Percentiles rank a stretch among this genome's conserved stretches.
These are phyloP conservation scores for Calcarius ornatus DNA, from an alignment of 2,113 vertebrate genomes.

Conservation along the genomic window DNA sequence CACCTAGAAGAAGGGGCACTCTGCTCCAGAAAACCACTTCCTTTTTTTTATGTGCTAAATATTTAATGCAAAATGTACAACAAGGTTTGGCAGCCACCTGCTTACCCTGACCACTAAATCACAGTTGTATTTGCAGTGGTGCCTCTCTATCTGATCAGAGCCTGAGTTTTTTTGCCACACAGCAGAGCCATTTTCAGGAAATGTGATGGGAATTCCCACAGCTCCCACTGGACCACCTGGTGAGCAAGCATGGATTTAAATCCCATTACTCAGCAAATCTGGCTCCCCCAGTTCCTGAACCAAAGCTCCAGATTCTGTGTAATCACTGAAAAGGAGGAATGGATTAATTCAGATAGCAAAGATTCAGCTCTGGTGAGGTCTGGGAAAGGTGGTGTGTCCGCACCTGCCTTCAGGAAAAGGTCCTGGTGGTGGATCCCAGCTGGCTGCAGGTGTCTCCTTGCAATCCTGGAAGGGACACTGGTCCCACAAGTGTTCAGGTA, in stretches of 20 bases:
- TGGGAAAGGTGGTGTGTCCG: background rate
- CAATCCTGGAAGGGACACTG: background rate
- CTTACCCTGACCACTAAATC: background rate
- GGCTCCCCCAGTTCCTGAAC: background rate
- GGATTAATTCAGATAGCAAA: background rate
- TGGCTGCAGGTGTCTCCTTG: background rate
- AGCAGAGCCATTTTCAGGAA: background rate
- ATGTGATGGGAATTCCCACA: background rate
- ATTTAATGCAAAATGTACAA: conserved; percentile 30
- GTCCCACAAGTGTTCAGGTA: background rate
- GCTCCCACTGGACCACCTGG: background rate
- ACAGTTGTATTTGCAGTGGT: background rate
- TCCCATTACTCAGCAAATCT: background rate
- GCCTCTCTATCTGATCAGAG: background rate
- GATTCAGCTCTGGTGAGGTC: background rate
- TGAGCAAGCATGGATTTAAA: background rate
- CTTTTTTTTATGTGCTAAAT: conserved; percentile 16
- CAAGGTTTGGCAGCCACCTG: conserved; percentile 1
- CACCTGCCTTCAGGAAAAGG: background rate
- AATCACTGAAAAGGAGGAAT: background rate
- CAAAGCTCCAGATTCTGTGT: background rate
- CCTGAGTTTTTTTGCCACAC: background rate
- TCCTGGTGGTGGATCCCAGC: background rate
- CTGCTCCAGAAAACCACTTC: conserved; percentile 22
- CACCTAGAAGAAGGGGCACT: background rate